Percentiles rank a stretch among this genome's conserved stretches.
phyloP scores from a whole-genome alignment of 23 tunicate genomes.

The Halocynthia roretzi region DNA sequence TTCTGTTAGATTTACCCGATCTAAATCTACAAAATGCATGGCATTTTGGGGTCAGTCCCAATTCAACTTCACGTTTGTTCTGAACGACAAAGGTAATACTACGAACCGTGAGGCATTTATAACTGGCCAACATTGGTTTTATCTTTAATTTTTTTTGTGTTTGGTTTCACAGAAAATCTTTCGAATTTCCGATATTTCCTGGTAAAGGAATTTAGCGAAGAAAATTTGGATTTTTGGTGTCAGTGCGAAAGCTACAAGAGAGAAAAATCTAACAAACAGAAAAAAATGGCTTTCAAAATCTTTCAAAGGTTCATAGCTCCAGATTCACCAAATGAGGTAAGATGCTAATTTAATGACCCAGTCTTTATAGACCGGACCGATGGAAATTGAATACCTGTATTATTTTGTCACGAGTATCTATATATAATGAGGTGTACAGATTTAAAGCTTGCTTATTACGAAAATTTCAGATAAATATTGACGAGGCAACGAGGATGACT shows the following conservation, averaged over 20 bases:
- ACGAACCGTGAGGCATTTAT: no score
- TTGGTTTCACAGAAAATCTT: slow-evolving; percentile 12
- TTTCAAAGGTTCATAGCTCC: slow-evolving; percentile 24
- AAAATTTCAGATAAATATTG: slow-evolving; percentile 33
- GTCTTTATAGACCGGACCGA: neutral
- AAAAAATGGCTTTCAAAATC: slow-evolving; percentile 33
- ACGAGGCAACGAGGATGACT: neutral
- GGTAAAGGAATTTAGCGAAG: slow-evolving; percentile 50
- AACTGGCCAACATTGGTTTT: neutral
- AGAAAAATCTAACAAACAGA: slow-evolving; percentile 32
- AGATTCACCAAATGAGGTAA: slow-evolving; percentile 40
- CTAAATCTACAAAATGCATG: no score
- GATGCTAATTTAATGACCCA: neutral
- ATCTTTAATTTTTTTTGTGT: neutral
- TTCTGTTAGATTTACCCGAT: no score
- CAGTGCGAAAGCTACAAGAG: slow-evolving; percentile 49
- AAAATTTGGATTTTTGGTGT: slow-evolving; percentile 57
- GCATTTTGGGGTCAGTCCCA: no score
- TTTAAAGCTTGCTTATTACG: no score
- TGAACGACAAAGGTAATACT: no score
- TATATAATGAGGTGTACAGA: no score
- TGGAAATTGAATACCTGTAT: neutral
- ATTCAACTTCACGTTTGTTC: no score
- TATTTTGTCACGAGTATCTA: no score
- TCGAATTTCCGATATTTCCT: slow-evolving; percentile 32